These are phyloP conservation scores for Hoplodrina blanda DNA, from an alignment of 2,888 invertebrate genomes.

Conservation along the genomic window DNA sequence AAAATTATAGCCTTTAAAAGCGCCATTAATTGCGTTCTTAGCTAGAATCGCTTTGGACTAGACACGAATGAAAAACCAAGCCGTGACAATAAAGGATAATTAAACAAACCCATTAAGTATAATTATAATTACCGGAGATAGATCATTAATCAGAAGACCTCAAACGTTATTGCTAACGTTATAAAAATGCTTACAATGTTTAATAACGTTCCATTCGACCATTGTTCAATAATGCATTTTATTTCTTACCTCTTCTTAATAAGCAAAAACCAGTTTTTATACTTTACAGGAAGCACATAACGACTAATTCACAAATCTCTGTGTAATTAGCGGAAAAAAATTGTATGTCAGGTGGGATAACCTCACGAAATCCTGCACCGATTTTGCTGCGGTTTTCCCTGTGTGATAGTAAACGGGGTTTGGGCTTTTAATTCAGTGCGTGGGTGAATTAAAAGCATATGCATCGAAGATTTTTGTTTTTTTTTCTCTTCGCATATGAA, in stretches of 20 bases:
- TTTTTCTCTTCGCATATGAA: slow-evolving; percentile 17
- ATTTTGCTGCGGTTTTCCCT: slow-evolving; percentile 46
- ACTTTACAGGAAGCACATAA: slow-evolving; percentile 34
- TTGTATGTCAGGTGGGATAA: slow-evolving; percentile 29
- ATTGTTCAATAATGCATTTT: slow-evolving; percentile 36
- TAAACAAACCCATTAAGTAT: slow-evolving; percentile 25
- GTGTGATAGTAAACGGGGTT: slow-evolving; percentile 17
- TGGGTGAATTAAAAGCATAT: slow-evolving; percentile 19
- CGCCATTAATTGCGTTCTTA: neutral
- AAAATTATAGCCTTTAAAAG: neutral
- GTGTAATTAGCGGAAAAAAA: slow-evolving; percentile 28
- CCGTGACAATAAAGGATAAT: slow-evolving; percentile 42
- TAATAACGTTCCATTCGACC: slow-evolving; percentile 4
- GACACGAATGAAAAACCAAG: slow-evolving; percentile 1
- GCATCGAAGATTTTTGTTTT: slow-evolving; percentile 8
- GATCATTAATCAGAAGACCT: slow-evolving; percentile 33
- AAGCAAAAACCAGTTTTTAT: slow-evolving; percentile 26
- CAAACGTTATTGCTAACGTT: slow-evolving; percentile 26
- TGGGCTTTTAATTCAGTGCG: slow-evolving; percentile 15
- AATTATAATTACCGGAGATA: slow-evolving; percentile 44
- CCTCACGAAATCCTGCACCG: slow-evolving; percentile 37
- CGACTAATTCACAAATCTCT: slow-evolving; percentile 31
- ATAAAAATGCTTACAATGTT: slow-evolving; percentile 42
- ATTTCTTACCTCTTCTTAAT: slow-evolving; percentile 7
- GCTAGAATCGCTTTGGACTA: neutral